phyloP scores from a whole-genome alignment of 1,140 invertebrate genomes.

The Phortica variegata region DNA sequence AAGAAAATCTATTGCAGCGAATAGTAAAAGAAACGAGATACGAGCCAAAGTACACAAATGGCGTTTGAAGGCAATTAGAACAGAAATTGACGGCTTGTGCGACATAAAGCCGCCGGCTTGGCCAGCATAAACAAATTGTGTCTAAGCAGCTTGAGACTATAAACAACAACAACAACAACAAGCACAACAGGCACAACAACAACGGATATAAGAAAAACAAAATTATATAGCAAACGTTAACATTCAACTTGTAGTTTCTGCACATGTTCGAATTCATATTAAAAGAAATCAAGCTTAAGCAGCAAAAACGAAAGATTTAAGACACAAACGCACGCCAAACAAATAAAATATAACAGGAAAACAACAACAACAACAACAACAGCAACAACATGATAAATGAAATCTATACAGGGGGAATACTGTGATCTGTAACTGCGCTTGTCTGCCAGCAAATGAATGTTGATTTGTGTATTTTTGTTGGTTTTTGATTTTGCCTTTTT shows the following conservation, averaged over 20 bases:
- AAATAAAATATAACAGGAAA: not conserved
- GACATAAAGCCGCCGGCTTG: too few species aligned
- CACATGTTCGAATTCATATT: not conserved
- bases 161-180: not conserved
- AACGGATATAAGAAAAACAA: too few species aligned
- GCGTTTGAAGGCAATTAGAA: constrained; percentile 37
- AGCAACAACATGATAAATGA: too few species aligned
- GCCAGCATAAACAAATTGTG: too few species aligned
- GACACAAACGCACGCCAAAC: not conserved
- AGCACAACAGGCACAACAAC: too few species aligned
- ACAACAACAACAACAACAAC: too few species aligned
- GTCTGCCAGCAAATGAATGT: not conserved
- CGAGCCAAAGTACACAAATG: constrained; percentile 44
- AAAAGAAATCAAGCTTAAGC: too few species aligned
- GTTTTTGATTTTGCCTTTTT: too few species aligned
- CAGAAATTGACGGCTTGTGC: constrained; percentile 12
- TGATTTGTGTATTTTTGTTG: not conserved
- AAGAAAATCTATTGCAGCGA: too few species aligned
- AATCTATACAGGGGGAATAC: not conserved
- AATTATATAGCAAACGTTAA: too few species aligned
- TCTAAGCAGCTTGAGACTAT: not conserved
- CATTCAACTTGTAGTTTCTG: constrained; percentile 17
- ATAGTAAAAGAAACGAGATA: too few species aligned
- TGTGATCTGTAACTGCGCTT: constrained; percentile 6
- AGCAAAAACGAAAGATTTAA: not conserved